These are phyloP conservation scores for Cylas formicarius DNA, from an alignment of 1,140 invertebrate genomes.

Conservation along the genomic window DNA sequence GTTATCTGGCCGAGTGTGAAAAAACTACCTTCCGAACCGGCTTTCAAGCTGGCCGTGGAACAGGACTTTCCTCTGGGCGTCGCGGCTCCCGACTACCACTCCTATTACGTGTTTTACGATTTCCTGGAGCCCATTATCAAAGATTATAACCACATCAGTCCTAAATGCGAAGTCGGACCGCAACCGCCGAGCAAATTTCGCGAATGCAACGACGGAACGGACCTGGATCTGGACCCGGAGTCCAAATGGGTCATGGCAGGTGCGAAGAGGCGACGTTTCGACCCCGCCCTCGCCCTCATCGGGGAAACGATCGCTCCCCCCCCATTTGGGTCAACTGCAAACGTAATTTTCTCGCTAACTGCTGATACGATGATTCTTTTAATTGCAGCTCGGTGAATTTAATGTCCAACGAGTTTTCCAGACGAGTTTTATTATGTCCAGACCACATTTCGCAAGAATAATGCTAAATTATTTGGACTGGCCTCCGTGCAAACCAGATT, in stretches of 20 bases:
- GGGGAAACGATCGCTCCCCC: no score
- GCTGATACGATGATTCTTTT: no score
- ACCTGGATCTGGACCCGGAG: slow-evolving; percentile 65
- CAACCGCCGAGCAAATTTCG: slow-evolving; percentile 53
- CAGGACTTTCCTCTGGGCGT: slow-evolving; percentile 64
- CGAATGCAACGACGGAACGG: slow-evolving; percentile 36
- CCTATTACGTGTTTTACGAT: slow-evolving; percentile 71
- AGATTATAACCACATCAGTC: slow-evolving; percentile 65
- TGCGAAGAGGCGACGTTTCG: slow-evolving; percentile 1
- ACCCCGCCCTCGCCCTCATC: no score
- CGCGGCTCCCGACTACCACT: slow-evolving; percentile 73
- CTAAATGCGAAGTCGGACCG: slow-evolving; percentile 52
- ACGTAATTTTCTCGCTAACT: no score
- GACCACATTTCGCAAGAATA: no score
- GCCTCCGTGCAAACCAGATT: no score
- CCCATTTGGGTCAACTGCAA: no score
- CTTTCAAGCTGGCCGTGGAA: slow-evolving; percentile 44
- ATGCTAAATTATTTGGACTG: no score
- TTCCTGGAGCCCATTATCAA: slow-evolving; percentile 70
- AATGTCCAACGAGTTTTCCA: no score
- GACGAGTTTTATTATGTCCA: no score
- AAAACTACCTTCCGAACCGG: slow-evolving; percentile 51
- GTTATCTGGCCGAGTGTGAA: slow-evolving; percentile 74
- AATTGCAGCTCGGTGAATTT: no score
- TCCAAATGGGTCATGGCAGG: slow-evolving; percentile 62